Conservation (phyloP, 2,888 invertebrate species). For the Stenoptilia bipunctidactyla region DNA sequence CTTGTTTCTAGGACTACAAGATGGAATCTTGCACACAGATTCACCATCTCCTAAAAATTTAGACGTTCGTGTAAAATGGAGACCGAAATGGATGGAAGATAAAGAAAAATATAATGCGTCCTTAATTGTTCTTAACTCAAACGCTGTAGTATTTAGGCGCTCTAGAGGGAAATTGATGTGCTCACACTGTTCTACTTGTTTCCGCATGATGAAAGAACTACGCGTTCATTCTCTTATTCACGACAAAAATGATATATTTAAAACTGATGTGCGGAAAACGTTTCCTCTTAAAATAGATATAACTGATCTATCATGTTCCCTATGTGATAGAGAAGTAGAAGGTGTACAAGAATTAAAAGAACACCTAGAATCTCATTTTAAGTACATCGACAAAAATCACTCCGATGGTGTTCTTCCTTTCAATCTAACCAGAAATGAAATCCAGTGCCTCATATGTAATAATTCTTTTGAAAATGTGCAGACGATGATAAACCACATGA, state of each 20-base stretch:
- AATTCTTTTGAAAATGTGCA: conserved; percentile 42
- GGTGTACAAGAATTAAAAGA: background rate
- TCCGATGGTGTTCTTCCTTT: background rate
- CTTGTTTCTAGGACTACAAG: too few relatives aligned
- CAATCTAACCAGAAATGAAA: conserved; percentile 22
- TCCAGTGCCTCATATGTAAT: conserved; percentile 39
- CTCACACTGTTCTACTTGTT: conserved; percentile 33
- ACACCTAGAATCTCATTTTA: background rate
- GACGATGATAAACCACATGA: conserved; percentile 58
- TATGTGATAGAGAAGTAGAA: background rate
- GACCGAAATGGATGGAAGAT: background rate
- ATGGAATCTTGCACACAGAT: too few relatives aligned
- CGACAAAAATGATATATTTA: conserved; percentile 28
- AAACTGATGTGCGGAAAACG: conserved; percentile 26
- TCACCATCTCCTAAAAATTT: too few relatives aligned
- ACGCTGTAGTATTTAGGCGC: conserved; percentile 42
- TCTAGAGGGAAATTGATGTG: conserved; percentile 44
- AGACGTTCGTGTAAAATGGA: conserved; percentile 1
- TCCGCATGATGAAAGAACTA: conserved; percentile 25
- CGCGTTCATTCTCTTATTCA: conserved; percentile 30
- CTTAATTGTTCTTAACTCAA: conserved; percentile 36
- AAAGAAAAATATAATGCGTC: conserved; percentile 41
- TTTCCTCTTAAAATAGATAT: conserved; percentile 22
- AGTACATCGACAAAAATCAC: background rate
- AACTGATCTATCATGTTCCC: background rate